Percentiles rank a stretch among this genome's conserved stretches.
phyloP scores from a whole-genome alignment of 1,140 invertebrate genomes.

The Paraescarpia echinospica region DNA sequence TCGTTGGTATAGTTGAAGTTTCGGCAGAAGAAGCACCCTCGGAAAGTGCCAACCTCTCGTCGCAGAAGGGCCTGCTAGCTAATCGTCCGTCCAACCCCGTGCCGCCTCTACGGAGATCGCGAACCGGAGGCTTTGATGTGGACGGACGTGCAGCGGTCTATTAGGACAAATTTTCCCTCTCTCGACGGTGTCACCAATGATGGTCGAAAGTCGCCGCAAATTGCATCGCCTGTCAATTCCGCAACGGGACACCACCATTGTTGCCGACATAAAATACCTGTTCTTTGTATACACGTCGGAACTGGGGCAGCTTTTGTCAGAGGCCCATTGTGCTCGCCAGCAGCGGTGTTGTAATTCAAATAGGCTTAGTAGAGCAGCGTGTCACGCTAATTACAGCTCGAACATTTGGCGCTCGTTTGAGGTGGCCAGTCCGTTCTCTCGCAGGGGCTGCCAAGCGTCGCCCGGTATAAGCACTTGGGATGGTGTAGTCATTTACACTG shows the following conservation, averaged over 20 bases:
- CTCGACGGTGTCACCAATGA: background rate
- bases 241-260: conserved; percentile 3
- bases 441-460: background rate
- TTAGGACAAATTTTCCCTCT: background rate
- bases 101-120: background rate
- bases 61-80: too few species aligned
- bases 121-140: background rate
- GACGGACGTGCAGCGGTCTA: background rate
- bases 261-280: background rate
- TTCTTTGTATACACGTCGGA: background rate
- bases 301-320: background rate
- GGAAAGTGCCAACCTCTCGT: too few species aligned
- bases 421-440: background rate
- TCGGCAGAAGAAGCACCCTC: too few species aligned
- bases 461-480: background rate
- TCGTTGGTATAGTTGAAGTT: background rate
- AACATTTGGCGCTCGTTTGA: background rate
- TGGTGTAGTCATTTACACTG: background rate
- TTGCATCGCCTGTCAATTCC: background rate
- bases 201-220: background rate
- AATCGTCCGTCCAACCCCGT: too few species aligned
- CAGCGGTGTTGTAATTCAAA: background rate
- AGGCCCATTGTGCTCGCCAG: background rate
- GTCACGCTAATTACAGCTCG: background rate
- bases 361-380: conserved; percentile 3